phyloP scores from a whole-genome alignment of 2,888 invertebrate species.

The Eupithecia tripunctaria region DNA sequence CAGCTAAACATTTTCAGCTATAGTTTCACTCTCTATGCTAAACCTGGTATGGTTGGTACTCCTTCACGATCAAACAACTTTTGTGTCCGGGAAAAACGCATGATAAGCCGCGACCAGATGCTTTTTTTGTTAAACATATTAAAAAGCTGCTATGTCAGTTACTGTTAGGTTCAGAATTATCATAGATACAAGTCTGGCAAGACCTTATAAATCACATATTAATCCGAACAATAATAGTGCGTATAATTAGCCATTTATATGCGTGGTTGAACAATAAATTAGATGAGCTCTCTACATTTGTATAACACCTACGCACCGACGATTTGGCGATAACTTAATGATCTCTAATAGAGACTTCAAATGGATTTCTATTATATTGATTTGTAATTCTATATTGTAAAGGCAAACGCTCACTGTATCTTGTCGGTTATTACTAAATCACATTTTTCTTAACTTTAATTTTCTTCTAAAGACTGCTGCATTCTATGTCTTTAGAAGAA shows the following conservation, averaged over 20 bases:
- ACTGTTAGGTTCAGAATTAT: neutral
- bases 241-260: constrained; percentile 73
- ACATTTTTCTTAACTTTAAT: neutral
- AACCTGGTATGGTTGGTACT: neutral
- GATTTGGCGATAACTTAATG: constrained; percentile 56
- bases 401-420: constrained; percentile 2
- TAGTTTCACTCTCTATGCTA: neutral
- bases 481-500: too few relatives aligned
- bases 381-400: constrained; percentile 28
- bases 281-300: constrained; percentile 62
- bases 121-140: neutral
- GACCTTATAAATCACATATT: constrained; percentile 18
- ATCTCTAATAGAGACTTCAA: constrained; percentile 58
- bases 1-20: neutral
- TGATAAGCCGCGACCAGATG: neutral
- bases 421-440: neutral
- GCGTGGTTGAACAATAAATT: constrained; percentile 69
- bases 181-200: neutral
- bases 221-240: constrained; percentile 52
- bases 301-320: constrained; percentile 54
- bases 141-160: neutral
- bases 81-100: neutral
- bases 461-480: too few relatives aligned
- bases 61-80: neutral
- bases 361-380: constrained; percentile 48